Base-by-base conservation (phyloP, 2,113 vertebrate genomes). In the Neolamprologus longior region DNA sequence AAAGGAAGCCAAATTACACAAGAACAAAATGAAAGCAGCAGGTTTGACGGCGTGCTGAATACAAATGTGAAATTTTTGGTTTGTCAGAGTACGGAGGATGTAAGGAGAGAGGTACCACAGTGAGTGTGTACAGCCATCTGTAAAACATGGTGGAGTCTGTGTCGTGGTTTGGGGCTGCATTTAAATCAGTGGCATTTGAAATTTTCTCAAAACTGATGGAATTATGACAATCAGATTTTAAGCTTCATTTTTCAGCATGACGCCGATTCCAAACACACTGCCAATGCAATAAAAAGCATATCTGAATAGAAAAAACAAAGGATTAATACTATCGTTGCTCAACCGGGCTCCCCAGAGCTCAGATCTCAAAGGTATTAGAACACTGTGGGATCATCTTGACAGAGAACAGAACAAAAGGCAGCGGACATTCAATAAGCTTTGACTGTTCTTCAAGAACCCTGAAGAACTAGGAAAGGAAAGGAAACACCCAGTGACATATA, bases 11-110 rank as follows among this genome's bases (percentile, higher is more conserved):
- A 73, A 42, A 26, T 10, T 7, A 4, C 66, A 15, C 21, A 45
- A 26, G 21, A 73, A 45, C 21, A 26, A 42, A 73, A 24, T 45
- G 66, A 42, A 71, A 71, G 40, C 66, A 42, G 33, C 37, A 11
- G 13, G 40, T 73, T 24, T 73, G 11, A 68, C 1, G 0, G 13
- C 0, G 37, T 73, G 37, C 1, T 15, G 2, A 73, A 73, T 73
- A 3, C 37, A 45, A 71, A 71, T 42, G 37, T 71, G 7, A 26
- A 24, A 7, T 1, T 45, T 66, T 45, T 42, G 5, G 35, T 71
- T 71, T 24, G n/a, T 0, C 0, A 0, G 13, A 45, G 21, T 45
- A 45, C 0, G 3, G 37, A 45, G 0, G 14, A 26, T 9, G 66
- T 45, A 45, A 45, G 21, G 8, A 73, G 21, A 73, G 37, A 10